Evolutionary conservation across 2,888 invertebrate species (phyloP).

Genomic region (Caenorhabditis afra): DNA sequence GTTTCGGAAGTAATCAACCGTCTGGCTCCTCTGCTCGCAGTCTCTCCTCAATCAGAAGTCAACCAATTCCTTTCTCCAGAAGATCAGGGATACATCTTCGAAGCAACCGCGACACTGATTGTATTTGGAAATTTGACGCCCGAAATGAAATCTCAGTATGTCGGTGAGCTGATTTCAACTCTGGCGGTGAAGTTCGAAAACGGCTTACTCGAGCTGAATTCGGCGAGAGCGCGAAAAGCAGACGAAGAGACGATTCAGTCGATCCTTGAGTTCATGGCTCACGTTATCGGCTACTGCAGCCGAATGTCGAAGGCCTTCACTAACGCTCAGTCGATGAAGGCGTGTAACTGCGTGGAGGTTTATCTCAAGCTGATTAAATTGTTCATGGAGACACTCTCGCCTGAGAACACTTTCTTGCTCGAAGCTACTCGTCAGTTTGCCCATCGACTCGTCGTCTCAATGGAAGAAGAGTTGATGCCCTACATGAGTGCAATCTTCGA

Average conservation of each 20-base stretch:
- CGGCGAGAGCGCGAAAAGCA: constrained; percentile 49
- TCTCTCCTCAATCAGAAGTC: constrained; percentile 81
- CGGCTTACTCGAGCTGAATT: constrained; percentile 56
- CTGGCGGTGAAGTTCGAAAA: constrained; percentile 68
- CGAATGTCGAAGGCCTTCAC: constrained; percentile 84
- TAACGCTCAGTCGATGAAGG: constrained; percentile 83
- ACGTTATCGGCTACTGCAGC: constrained; percentile 83
- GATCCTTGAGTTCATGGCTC: constrained; percentile 82
- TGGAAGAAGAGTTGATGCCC: constrained; percentile 83
- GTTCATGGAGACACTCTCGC: constrained; percentile 62
- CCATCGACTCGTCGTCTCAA: constrained; percentile 84
- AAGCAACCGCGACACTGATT: constrained; percentile 84
- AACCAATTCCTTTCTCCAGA: constrained; percentile 82
- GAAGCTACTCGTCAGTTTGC: constrained; percentile 83
- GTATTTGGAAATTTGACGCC: constrained; percentile 82
- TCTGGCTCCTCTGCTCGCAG: constrained; percentile 83
- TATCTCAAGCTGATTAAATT: constrained; percentile 82
- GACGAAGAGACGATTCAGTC: constrained; percentile 70
- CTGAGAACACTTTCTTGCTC: constrained; percentile 77
- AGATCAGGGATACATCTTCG: constrained; percentile 84
- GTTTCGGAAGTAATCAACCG: constrained; percentile 81
- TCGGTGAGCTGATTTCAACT: constrained; percentile 69
- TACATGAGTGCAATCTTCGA: constrained; percentile 55
- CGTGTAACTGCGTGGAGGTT: constrained; percentile 82
- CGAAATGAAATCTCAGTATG: constrained; percentile 76